phyloP scores from a whole-genome alignment of 1,140 invertebrate genomes.

The Paraescarpia echinospica region DNA sequence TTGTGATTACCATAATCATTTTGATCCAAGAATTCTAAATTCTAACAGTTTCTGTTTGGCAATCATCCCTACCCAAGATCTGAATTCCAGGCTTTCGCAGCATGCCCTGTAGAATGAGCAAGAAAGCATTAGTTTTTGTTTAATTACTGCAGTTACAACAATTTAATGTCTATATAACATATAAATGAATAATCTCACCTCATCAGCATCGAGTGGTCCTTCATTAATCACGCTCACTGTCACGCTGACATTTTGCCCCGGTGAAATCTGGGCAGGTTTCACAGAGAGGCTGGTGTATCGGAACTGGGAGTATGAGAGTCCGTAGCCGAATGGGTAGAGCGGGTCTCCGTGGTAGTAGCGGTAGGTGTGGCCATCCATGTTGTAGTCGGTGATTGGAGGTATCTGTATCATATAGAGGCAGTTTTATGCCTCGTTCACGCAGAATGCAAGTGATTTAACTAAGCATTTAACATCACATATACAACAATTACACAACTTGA shows the following conservation, averaged over 20 bases:
- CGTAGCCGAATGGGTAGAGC: constrained; percentile 34
- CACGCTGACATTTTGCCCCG: constrained; percentile 18
- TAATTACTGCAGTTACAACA: too few species aligned
- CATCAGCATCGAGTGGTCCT: constrained; percentile 30
- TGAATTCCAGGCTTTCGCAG: too few species aligned
- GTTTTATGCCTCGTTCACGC: too few species aligned
- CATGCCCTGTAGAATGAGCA: too few species aligned
- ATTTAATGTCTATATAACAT: too few species aligned
- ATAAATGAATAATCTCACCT: constrained; percentile 25
- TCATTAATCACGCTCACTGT: constrained; percentile 27
- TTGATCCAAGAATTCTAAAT: too few species aligned
- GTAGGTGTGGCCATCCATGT: constrained; percentile 52
- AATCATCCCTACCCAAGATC: too few species aligned
- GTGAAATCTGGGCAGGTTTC: neutral
- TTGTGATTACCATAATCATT: neutral
- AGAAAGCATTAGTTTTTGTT: too few species aligned
- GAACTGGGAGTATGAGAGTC: constrained; percentile 34
- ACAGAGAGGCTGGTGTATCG: constrained; percentile 25
- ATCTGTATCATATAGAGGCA: constrained; percentile 37
- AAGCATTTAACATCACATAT: too few species aligned
- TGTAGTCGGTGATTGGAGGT: constrained; percentile 51
- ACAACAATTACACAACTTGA: too few species aligned
- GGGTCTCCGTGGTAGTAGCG: constrained; percentile 44
- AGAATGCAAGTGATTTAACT: too few species aligned
- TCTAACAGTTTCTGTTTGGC: too few species aligned